A percentile compares a stretch with the other conserved stretches of the same genome.
Evolutionary conservation across 1,140 invertebrate species (phyloP).

Genomic region (Plodia interpunctella): DNA sequence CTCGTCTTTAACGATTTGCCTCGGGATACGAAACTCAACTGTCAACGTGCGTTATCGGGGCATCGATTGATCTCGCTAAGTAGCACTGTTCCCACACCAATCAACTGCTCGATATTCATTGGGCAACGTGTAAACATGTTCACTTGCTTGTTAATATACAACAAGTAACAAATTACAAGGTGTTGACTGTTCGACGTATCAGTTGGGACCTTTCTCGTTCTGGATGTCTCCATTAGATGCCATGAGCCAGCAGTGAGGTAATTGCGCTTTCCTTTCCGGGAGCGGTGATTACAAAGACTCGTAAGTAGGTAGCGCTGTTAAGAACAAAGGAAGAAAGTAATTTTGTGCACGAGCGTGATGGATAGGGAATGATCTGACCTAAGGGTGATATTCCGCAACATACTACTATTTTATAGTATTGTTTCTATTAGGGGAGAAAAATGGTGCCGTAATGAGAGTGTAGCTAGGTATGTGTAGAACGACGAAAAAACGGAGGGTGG

Average conservation of each 20-base stretch:
- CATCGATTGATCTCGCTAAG: constrained; percentile 34
- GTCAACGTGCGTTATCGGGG: constrained; percentile 28
- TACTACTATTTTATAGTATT: constrained; percentile 18
- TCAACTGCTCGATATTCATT: background rate
- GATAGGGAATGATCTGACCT: constrained; percentile 19
- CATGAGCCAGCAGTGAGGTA: constrained; percentile 46
- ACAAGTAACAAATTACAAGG: constrained; percentile 1
- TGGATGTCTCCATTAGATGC: constrained; percentile 40
- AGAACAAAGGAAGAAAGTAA: constrained; percentile 41
- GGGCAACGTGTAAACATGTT: constrained; percentile 15
- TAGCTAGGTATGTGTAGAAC: constrained; percentile 18
- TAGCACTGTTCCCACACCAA: constrained; percentile 27
- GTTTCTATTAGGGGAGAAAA: constrained; percentile 33
- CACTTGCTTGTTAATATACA: background rate
- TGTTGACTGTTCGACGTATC: background rate
- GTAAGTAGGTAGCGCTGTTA: constrained; percentile 12
- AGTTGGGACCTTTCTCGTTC: background rate
- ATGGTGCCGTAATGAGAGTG: constrained; percentile 52
- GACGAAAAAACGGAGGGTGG: constrained; percentile 30
- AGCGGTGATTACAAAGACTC: constrained; percentile 32
- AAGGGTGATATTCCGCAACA: constrained; percentile 11
- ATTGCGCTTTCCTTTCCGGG: constrained; percentile 29
- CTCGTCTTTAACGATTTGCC: constrained; percentile 17
- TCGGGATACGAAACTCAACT: constrained; percentile 19
- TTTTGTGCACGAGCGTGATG: constrained; percentile 27